phyloP scores from a whole-genome alignment of 2,113 vertebrate species.

The Phocoena sinus region DNA sequence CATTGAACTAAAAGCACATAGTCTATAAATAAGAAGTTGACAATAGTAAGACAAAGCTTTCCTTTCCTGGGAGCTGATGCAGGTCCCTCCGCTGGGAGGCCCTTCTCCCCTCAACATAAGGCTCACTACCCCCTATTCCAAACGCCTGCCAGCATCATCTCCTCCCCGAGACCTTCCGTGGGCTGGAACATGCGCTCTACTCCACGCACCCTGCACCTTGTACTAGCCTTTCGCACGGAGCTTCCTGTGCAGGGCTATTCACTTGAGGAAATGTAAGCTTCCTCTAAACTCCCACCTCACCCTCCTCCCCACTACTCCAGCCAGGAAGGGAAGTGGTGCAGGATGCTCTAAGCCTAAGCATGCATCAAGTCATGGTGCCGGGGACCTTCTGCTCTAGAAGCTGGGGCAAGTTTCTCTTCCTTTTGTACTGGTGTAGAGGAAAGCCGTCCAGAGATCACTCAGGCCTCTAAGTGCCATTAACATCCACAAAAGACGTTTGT shows the following conservation, averaged over 20 bases:
- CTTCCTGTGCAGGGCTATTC: neutral
- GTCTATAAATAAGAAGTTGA: neutral
- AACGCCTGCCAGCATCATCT: neutral
- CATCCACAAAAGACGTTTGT: neutral
- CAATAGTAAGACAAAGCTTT: neutral
- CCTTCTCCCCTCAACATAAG: neutral
- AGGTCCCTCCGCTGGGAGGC: neutral
- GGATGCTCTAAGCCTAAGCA: neutral
- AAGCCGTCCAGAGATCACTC: neutral
- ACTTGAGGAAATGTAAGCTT: neutral
- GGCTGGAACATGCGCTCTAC: rapidly evolving
- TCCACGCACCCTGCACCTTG: rapidly evolving
- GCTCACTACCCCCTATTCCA: neutral
- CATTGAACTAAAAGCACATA: neutral
- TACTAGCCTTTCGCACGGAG: neutral
- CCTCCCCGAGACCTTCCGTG: neutral
- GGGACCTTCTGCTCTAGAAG: neutral
- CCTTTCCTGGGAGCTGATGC: neutral
- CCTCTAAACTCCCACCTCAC: neutral
- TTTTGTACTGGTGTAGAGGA: neutral
- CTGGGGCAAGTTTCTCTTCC: neutral
- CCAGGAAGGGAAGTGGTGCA: neutral
- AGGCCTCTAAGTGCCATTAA: neutral
- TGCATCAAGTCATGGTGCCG: neutral
- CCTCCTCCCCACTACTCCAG: neutral